These are phyloP conservation scores for Sphaeridia pumilis DNA, from an alignment of 2,888 invertebrate genomes.

Conservation along the genomic window DNA sequence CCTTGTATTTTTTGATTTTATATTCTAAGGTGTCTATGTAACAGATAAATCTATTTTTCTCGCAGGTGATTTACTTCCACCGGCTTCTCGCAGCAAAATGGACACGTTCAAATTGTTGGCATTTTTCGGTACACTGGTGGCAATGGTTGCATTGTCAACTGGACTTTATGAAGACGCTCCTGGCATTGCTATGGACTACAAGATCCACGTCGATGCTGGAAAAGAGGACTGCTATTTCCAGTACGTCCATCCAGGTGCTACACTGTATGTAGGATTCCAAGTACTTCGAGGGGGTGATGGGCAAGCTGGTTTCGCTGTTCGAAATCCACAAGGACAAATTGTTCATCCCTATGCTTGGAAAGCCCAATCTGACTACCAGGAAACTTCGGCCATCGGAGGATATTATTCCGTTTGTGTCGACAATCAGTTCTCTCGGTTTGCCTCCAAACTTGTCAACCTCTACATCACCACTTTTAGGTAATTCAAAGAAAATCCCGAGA, in stretches of 20 bases:
- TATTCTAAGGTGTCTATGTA: no score
- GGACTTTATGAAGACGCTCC: slow-evolving; percentile 33
- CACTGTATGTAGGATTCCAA: slow-evolving; percentile 46
- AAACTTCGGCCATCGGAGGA: slow-evolving; percentile 65
- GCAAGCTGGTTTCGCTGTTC: slow-evolving; percentile 82
- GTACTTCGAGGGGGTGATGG: slow-evolving; percentile 86
- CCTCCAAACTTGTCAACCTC: slow-evolving; percentile 75
- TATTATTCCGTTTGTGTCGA: slow-evolving; percentile 85
- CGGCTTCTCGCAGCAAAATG: no score
- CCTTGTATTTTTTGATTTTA: no score
- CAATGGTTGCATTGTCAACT: no score
- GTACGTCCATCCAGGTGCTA: slow-evolving; percentile 80
- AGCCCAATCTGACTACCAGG: slow-evolving; percentile 78
- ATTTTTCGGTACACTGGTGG: no score
- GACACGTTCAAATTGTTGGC: no score
- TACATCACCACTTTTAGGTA: slow-evolving; percentile 75
- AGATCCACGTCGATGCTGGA: slow-evolving; percentile 88
- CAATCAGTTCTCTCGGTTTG: slow-evolving; percentile 84
- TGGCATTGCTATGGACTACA: slow-evolving; percentile 48
- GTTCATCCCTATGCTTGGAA: slow-evolving; percentile 87
- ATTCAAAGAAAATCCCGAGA: slow-evolving; percentile 15
- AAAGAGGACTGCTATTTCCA: slow-evolving; percentile 92
- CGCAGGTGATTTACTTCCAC: no score
- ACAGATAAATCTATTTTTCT: no score
- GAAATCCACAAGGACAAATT: slow-evolving; percentile 69